Conservation (phyloP, 2,797 vertebrate species). For the Trematomus bernacchii region DNA sequence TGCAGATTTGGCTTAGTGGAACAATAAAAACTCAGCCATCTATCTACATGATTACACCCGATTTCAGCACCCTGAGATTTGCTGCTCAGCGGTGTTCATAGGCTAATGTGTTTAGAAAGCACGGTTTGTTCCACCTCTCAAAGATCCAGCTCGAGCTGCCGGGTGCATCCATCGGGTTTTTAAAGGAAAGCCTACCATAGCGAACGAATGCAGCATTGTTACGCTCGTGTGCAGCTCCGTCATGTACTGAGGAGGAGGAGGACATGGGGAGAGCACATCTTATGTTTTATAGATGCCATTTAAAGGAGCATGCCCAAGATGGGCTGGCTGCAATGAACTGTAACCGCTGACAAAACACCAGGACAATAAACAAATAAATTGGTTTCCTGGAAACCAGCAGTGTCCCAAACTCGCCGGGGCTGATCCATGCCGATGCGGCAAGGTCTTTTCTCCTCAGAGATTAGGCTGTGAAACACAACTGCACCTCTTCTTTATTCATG, state of each 20-base stretch:
- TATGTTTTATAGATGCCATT: slow-evolving; percentile 87
- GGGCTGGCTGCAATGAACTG: slow-evolving; percentile 83
- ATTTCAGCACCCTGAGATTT: slow-evolving; percentile 66
- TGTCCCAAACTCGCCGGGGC: slow-evolving; percentile 61
- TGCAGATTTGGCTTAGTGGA: slow-evolving; percentile 63
- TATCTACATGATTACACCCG: slow-evolving; percentile 72
- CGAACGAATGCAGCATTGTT: slow-evolving; percentile 65
- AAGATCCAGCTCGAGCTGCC: slow-evolving; percentile 56
- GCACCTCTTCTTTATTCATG: slow-evolving; percentile 77
- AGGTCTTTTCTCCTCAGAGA: slow-evolving; percentile 67
- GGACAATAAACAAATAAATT: slow-evolving; percentile 88
- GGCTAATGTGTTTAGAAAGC: slow-evolving; percentile 75
- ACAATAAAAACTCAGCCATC: slow-evolving; percentile 68
- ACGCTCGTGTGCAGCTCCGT: slow-evolving; percentile 59
- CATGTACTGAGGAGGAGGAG: slow-evolving; percentile 54
- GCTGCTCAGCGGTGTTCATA: slow-evolving; percentile 56
- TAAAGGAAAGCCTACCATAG: slow-evolving; percentile 54
- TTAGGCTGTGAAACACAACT: slow-evolving; percentile 76
- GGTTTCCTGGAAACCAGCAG: slow-evolving; percentile 82
- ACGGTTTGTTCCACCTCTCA: slow-evolving; percentile 74
- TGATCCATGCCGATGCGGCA: slow-evolving; percentile 66
- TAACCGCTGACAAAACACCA: slow-evolving; percentile 84
- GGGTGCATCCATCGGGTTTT: slow-evolving; percentile 62
- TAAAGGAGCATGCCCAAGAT: slow-evolving; percentile 81
- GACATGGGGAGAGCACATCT: slow-evolving; percentile 52